Evolutionary conservation across 2,888 invertebrate species (phyloP).

Genomic region (Charanyca ferruginea): DNA sequence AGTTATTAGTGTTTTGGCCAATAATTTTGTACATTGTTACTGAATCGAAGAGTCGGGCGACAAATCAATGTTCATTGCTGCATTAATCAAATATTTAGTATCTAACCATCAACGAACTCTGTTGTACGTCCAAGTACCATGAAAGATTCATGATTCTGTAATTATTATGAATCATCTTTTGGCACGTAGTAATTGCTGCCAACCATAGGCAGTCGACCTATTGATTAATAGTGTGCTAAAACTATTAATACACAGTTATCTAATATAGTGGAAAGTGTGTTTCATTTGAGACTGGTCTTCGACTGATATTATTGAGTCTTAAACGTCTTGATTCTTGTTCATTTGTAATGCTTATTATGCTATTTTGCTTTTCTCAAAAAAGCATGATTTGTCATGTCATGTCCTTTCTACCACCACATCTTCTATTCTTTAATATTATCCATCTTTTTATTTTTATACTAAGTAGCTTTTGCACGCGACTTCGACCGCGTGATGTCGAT

Average conservation of each 20-base stretch:
- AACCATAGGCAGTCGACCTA: slow-evolving; percentile 30
- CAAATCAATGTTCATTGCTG: neutral
- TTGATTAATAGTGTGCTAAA: slow-evolving; percentile 29
- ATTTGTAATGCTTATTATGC: no score
- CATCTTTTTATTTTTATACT: no score
- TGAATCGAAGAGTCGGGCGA: neutral
- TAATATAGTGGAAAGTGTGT: neutral
- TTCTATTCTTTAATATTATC: no score
- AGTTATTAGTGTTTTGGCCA: no score
- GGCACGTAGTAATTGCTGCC: slow-evolving; percentile 46
- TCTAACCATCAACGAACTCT: slow-evolving; percentile 4
- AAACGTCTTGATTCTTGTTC: neutral
- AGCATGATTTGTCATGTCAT: no score
- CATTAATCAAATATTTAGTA: neutral
- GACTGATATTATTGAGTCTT: neutral
- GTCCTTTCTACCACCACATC: no score
- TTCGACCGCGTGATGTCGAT: no score
- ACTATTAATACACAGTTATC: neutral
- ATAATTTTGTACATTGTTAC: neutral
- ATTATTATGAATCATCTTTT: slow-evolving; percentile 49
- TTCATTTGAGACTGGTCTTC: neutral
- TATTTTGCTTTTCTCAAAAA: no score
- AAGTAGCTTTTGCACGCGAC: no score
- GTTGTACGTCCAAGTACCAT: slow-evolving; percentile 13
- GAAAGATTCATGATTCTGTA: slow-evolving; percentile 27